Percentiles rank a stretch among this genome's conserved stretches.
These are phyloP conservation scores for Slavum lentiscoides DNA, from an alignment of 2,888 invertebrate species.

Conservation along the genomic window DNA sequence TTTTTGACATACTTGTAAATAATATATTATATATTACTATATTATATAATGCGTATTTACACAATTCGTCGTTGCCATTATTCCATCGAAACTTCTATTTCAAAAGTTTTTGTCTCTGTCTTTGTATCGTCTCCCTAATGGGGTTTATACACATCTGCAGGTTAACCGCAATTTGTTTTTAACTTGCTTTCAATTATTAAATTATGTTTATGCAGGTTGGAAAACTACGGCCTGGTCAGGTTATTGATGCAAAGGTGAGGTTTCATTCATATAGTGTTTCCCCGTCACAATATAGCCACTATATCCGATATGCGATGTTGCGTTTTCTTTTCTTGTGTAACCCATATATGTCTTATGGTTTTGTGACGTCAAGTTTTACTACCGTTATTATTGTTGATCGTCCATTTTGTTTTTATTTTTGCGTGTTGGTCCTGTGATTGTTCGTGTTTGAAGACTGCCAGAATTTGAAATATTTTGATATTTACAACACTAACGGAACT, in stretches of 20 bases:
- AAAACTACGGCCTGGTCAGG: slow-evolving; percentile 79
- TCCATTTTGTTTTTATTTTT: slow-evolving; percentile 45
- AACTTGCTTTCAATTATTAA: slow-evolving; percentile 56
- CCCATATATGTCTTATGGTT: not conserved
- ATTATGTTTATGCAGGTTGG: slow-evolving; percentile 68
- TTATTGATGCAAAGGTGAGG: slow-evolving; percentile 76
- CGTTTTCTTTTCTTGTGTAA: slow-evolving; percentile 54
- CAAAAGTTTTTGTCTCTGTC: slow-evolving; percentile 37
- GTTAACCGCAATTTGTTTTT: slow-evolving; percentile 56
- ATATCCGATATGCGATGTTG: slow-evolving; percentile 40
- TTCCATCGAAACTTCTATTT: slow-evolving; percentile 28
- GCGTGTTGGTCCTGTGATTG: slow-evolving; percentile 41
- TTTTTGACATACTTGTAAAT: too few species aligned
- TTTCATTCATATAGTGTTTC: slow-evolving; percentile 59
- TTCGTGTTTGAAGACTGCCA: not conserved
- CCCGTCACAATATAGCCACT: slow-evolving; percentile 48
- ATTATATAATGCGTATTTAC: not conserved
- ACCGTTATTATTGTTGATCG: slow-evolving; percentile 56
- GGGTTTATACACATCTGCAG: slow-evolving; percentile 51
- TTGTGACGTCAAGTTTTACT: slow-evolving; percentile 55
- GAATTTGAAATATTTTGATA: not conserved
- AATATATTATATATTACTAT: too few species aligned
- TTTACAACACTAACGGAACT: slow-evolving; percentile 40
- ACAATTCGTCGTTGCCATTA: slow-evolving; percentile 22
- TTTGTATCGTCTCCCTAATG: slow-evolving; percentile 53